Evolutionary conservation across 2,888 invertebrate genomes (phyloP).

Genomic region (Cheilosia scutellata): DNA sequence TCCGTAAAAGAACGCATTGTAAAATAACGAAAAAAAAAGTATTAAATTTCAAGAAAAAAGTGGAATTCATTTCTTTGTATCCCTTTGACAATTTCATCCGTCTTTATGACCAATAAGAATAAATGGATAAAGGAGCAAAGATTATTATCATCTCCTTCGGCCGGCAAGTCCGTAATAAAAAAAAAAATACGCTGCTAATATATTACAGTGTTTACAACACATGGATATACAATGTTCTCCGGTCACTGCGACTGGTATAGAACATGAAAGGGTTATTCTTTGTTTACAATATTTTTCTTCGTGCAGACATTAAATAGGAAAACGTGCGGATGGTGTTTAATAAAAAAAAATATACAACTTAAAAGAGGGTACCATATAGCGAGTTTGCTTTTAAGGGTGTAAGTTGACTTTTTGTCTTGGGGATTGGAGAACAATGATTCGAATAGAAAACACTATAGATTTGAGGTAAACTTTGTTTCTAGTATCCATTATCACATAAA

Average conservation of each 20-base stretch:
- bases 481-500: no score
- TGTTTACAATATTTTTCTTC: conserved; percentile 43
- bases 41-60: conserved; percentile 34
- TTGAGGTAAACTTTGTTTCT: no score
- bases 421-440: no score
- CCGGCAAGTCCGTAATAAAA: conserved; percentile 45
- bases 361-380: conserved; percentile 1
- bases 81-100: conserved; percentile 9
- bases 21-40: neutral
- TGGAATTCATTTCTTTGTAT: neutral
- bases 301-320: conserved; percentile 26
- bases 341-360: conserved; percentile 41
- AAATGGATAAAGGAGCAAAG: conserved; percentile 25
- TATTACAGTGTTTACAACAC: conserved; percentile 17
- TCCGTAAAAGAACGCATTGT: neutral
- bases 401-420: no score
- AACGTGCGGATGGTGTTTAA: conserved; percentile 41
- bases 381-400: no score
- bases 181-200: conserved; percentile 48
- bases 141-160: conserved; percentile 52
- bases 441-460: no score
- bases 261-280: neutral
- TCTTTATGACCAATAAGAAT: conserved; percentile 32
- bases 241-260: neutral
- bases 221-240: conserved; percentile 26